phyloP scores from a whole-genome alignment of 37 sponge, comb jelly and placozoan genomes.

The Spongilla lacustris region DNA sequence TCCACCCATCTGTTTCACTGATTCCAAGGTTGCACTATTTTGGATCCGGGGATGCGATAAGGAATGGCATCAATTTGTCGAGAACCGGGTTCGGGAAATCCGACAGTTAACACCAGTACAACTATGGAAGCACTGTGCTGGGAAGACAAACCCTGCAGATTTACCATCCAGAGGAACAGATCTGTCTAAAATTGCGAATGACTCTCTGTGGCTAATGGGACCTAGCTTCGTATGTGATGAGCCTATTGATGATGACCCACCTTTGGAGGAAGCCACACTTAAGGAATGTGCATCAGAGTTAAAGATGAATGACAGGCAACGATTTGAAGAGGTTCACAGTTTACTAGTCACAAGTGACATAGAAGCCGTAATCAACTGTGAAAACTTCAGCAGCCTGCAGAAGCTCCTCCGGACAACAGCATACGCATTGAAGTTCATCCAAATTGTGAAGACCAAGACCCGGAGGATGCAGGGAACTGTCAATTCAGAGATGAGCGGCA shows the following conservation, averaged over 20 bases:
- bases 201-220: background rate
- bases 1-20: constrained; percentile 18
- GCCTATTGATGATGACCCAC: too few relatives aligned
- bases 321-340: background rate
- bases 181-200: background rate
- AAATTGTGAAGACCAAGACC: background rate
- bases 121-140: constrained; percentile 12
- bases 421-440: background rate
- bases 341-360: background rate
- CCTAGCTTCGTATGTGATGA: background rate
- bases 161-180: constrained; percentile 27
- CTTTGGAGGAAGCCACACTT: background rate
- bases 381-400: background rate
- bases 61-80: constrained; percentile 42
- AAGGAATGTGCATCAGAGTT: constrained; percentile 2
- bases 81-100: constrained; percentile 30
- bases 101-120: background rate
- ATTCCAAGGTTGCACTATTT: constrained; percentile 36
- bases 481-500: background rate
- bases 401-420: constrained; percentile 4
- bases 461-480: background rate
- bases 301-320: background rate
- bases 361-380: background rate
- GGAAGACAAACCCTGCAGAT: constrained; percentile 33
- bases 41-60: constrained; percentile 27